Percentiles rank a stretch among this genome's conserved stretches.
phyloP scores from a whole-genome alignment of 2,113 vertebrate genomes.

The Synodontis membranacea region DNA sequence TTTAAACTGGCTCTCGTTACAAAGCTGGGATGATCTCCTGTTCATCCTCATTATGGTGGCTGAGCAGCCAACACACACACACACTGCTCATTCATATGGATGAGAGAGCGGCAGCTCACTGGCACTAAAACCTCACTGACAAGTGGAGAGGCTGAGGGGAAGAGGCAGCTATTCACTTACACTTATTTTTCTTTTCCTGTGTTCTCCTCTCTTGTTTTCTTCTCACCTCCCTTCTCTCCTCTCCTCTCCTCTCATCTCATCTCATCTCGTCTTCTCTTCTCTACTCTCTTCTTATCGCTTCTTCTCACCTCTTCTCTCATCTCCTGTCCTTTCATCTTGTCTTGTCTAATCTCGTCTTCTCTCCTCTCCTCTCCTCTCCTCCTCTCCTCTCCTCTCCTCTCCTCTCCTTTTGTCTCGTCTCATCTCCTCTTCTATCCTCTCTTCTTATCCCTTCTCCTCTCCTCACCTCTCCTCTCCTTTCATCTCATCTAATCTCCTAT shows the following conservation, averaged over 20 bases:
- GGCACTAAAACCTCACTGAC: conserved; percentile 38
- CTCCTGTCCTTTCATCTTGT: not conserved
- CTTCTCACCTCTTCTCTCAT: not conserved
- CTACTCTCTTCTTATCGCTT: not conserved
- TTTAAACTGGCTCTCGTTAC: conserved; percentile 48
- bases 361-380: not conserved
- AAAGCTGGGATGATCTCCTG: conserved; percentile 48
- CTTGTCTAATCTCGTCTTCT: not conserved
- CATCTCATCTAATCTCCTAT: too few species aligned
- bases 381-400: not conserved
- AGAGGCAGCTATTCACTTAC: conserved; percentile 5
- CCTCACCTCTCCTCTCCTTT: not conserved
- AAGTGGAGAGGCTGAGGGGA: not conserved
- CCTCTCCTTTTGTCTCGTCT: too few species aligned
- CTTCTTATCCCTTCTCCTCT: not conserved
- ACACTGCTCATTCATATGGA: conserved; percentile 49
- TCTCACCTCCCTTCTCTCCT: not conserved
- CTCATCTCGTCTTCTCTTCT: not conserved
- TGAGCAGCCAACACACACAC: conserved; percentile 23
- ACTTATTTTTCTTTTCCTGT: not conserved
- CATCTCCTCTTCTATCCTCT: not conserved
- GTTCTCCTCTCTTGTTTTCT: not conserved
- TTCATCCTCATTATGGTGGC: conserved; percentile 47
- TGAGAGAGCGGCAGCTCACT: conserved; percentile 27
- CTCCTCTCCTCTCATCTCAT: not conserved